A percentile compares a stretch with the other conserved stretches of the same genome.
Evolutionary conservation across 1,140 invertebrate genomes (phyloP).

Genomic region (Bicyclus anynana): DNA sequence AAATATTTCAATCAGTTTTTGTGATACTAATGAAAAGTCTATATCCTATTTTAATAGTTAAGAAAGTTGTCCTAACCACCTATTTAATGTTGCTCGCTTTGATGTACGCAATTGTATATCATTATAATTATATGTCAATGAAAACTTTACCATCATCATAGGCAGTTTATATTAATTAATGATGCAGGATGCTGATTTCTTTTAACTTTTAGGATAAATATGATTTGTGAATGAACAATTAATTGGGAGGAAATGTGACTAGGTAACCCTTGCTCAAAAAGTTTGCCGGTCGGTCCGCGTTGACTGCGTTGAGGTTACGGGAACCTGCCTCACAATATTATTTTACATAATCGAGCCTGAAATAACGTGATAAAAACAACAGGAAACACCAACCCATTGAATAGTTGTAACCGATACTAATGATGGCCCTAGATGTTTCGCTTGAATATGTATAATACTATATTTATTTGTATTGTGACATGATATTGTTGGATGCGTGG

Average conservation of each 20-base stretch:
- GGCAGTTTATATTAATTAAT: no score
- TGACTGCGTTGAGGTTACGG: conserved; percentile 29
- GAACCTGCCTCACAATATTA: conserved; percentile 47
- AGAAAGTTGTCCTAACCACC: no score
- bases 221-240: neutral
- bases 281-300: neutral
- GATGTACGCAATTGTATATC: no score
- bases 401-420: conserved; percentile 53
- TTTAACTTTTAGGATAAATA: no score
- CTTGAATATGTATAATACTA: conserved; percentile 69
- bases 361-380: conserved; percentile 14
- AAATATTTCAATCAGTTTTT: no score
- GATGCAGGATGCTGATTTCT: no score
- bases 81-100: no score
- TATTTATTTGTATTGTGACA: conserved; percentile 73
- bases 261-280: neutral
- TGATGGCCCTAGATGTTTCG: conserved; percentile 64
- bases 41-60: no score
- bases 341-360: conserved; percentile 33
- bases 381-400: conserved; percentile 51
- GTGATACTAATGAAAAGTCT: no score
- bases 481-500: conserved; percentile 42
- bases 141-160: no score
- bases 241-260: neutral
- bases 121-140: no score